Evolutionary conservation across 2,888 invertebrate species (phyloP), one percentile per base, ranked within the genome.

Genomic region (Imbricaverruca yamaguchii): DNA sequence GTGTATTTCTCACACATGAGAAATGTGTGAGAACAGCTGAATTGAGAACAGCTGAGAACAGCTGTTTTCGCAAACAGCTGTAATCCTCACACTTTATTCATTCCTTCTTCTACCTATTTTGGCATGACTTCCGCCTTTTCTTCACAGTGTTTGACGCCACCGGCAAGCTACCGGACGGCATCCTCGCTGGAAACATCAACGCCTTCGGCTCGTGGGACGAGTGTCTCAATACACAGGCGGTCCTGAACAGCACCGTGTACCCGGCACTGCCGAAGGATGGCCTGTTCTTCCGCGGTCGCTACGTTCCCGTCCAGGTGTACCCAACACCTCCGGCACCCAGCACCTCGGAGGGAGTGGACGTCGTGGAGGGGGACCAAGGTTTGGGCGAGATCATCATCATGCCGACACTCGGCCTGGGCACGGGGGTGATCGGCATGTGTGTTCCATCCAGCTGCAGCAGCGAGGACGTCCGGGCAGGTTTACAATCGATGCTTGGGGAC

Each of bases 141-240:
- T 13, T 59, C 15, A 13, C 84, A 89, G 89, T 89, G 89, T 84
- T 89, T 57, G 89, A 90, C 84, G 86, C 89, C 1, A 88, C 88
- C 6, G 88, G 89, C 6, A 89, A 89, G 84, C 83, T 89, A 1
- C 89, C 88, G 61, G 85, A 87, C 13, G 89, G 89, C 7, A 83
- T 89, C 23, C 84, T 89, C 11, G 82, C 85, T 18, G 89, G 89
- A 0, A 88, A 89, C 83, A 83, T 87, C 13, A 85, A 87, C 23
- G 87, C 89, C 82, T 85, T 88, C 56, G 89, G 90, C 15, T 87
- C 87, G 83, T 89, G 86, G 84, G 87, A 88, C 81, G 88, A 89
- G 85, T 90, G 89, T 83, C 81, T 84, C 59, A 53, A 13, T 67
- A 80, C 81, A 81, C 13, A 67, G n/a, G 69, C 18, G n/a, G 18